Evolutionary conservation across 2,113 vertebrate genomes (phyloP).

Genomic region (Delphinus delphis): DNA sequence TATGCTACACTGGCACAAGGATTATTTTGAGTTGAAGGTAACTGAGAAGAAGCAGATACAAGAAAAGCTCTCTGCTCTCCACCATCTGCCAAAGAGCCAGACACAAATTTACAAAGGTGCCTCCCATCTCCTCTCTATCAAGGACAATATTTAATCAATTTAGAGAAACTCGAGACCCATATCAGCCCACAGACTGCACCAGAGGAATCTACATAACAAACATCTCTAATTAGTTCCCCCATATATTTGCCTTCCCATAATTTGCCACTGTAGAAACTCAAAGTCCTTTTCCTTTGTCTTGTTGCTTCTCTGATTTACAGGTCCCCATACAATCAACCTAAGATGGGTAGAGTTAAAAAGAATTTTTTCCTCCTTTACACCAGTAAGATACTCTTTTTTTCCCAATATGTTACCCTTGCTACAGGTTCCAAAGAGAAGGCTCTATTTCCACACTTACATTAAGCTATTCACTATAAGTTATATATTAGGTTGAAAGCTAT

Average conservation of each 20-base stretch:
- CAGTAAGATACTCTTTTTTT: background rate
- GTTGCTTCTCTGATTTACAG: background rate
- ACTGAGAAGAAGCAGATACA: background rate
- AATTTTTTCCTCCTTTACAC: background rate
- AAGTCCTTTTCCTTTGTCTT: background rate
- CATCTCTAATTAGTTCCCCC: background rate
- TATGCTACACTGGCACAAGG: background rate
- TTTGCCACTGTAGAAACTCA: background rate
- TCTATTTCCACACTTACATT: background rate
- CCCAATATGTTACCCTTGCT: background rate
- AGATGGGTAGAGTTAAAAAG: background rate
- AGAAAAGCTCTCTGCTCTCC: background rate
- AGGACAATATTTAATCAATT: background rate
- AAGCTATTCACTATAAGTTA: slow-evolving; percentile 26
- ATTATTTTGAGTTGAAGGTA: background rate
- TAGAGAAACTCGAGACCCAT: background rate
- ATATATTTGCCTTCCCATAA: background rate
- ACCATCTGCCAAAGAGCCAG: background rate
- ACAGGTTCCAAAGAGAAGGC: background rate
- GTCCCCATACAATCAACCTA: background rate
- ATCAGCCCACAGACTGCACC: background rate
- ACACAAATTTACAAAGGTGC: background rate
- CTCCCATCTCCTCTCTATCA: background rate
- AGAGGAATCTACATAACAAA: background rate
- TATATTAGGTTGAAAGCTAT: background rate